Conservation (phyloP, 2,888 invertebrate species). For the Eustalomyia histrio region DNA sequence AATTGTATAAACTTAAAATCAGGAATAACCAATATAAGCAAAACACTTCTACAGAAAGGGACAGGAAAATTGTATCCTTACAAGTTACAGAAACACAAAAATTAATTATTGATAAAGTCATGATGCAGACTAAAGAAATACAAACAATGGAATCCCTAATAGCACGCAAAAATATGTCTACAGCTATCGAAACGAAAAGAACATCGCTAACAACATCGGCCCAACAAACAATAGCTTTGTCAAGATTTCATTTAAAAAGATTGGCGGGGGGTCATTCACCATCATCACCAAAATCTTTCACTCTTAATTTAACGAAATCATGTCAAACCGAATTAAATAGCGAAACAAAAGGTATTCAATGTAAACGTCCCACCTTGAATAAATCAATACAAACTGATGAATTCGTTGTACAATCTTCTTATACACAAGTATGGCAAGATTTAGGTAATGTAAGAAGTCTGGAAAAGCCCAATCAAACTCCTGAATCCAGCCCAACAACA, state of each 20-base stretch:
- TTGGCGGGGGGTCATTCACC: not conserved
- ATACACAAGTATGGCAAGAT: constrained; percentile 29
- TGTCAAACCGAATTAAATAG: constrained; percentile 31
- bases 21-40: not conserved
- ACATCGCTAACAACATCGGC: constrained; percentile 9
- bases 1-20: not conserved
- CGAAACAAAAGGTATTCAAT: constrained; percentile 30
- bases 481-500: not conserved
- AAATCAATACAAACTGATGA: constrained; percentile 38
- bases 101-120: not conserved
- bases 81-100: not conserved
- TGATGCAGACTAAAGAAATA: not conserved
- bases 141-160: not conserved
- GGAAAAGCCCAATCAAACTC: not conserved
- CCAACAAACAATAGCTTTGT: constrained; percentile 52
- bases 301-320: constrained; percentile 4
- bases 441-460: not conserved
- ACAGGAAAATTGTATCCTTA: not conserved
- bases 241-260: constrained; percentile 6
- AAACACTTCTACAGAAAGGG: not conserved
- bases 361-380: constrained; percentile 13
- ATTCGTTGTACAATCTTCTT: not conserved
- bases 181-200: constrained; percentile 8
- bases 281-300: not conserved
- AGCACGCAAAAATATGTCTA: not conserved